Conservation (phyloP, 2,888 invertebrate species). For the Plebejus anna region DNA sequence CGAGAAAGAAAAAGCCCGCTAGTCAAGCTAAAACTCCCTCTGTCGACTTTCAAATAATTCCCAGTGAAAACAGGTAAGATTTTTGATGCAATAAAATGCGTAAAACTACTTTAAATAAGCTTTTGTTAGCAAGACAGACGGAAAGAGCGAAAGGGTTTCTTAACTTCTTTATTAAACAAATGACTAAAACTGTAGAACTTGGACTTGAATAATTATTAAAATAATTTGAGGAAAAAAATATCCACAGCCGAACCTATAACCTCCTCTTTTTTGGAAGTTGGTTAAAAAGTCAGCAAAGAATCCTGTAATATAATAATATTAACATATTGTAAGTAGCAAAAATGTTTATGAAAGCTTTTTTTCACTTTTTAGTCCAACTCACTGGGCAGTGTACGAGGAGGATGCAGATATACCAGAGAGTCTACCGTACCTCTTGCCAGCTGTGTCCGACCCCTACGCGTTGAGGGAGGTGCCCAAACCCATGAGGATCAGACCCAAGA, state of each 20-base stretch:
- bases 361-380: slow-evolving; percentile 60
- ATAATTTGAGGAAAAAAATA: too few species aligned
- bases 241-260: too few species aligned
- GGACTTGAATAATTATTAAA: too few species aligned
- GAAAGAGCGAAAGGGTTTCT: too few species aligned
- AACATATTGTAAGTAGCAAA: background rate
- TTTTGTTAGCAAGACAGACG: too few species aligned
- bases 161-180: too few species aligned
- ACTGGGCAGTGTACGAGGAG: slow-evolving; percentile 73
- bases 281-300: too few species aligned
- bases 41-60: slow-evolving; percentile 71
- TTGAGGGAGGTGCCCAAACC: slow-evolving; percentile 69
- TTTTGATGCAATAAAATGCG: slow-evolving; percentile 4
- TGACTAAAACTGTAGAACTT: too few species aligned
- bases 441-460: slow-evolving; percentile 64
- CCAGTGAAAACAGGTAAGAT: slow-evolving; percentile 72
- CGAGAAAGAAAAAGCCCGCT: slow-evolving; percentile 44
- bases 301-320: background rate
- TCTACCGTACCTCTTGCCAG: slow-evolving; percentile 57
- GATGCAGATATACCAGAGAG: slow-evolving; percentile 54
- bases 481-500: slow-evolving; percentile 53
- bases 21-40: slow-evolving; percentile 63
- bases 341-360: background rate
- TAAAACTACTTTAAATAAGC: background rate
- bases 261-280: too few species aligned